Evolutionary conservation across 2,113 vertebrate genomes (phyloP).

Genomic region (human): DNA sequence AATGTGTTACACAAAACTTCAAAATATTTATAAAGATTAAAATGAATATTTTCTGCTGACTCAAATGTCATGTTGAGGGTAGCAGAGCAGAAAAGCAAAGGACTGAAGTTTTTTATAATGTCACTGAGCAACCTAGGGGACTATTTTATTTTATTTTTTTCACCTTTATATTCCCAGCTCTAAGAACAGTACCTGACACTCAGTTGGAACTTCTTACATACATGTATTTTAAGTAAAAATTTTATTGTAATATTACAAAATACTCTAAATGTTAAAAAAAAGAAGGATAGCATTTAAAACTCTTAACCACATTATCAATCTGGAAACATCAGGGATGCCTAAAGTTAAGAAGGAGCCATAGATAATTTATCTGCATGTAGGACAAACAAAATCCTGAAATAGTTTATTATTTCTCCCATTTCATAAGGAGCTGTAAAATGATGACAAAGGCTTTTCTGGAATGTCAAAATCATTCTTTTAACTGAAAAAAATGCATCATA

Average conservation of each 20-base stretch:
- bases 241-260: not conserved
- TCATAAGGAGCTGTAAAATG: not conserved
- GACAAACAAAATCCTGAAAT: not conserved
- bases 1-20: not conserved
- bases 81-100: not conserved
- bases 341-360: not conserved
- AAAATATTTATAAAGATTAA: not conserved
- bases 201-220: not conserved
- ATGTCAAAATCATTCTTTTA: not conserved
- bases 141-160: not conserved
- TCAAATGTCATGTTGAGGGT: not conserved
- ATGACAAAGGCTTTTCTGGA: not conserved
- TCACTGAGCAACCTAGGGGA: not conserved
- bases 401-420: not conserved
- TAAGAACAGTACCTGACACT: not conserved
- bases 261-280: not conserved
- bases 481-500: not conserved
- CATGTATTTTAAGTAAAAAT: not conserved
- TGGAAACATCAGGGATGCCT: not conserved
- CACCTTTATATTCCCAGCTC: not conserved
- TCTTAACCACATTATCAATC: not conserved
- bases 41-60: not conserved
- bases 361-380: not conserved
- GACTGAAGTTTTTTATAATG: not conserved
- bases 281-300: not conserved